Evolutionary conservation across 2,797 vertebrate species (phyloP).

Genomic region (Phrynocephalus forsythii): DNA sequence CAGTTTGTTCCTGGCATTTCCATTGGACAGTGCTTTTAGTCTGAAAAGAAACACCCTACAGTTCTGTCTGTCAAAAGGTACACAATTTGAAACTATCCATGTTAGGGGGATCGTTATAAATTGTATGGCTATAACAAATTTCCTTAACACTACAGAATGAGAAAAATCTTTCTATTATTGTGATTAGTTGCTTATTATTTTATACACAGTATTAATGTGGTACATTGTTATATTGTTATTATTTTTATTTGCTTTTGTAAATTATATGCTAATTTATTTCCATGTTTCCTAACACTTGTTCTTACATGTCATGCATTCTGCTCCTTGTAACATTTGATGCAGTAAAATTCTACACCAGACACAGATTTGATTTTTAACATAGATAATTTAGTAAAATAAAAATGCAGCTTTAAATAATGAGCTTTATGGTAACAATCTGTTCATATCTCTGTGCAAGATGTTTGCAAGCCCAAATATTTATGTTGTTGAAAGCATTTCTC

Average conservation of each 20-base stretch:
- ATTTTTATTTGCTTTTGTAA: slow-evolving; percentile 91
- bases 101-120: slow-evolving; percentile 89
- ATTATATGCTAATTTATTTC: slow-evolving; percentile 99
- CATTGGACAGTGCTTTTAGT: slow-evolving; percentile 69
- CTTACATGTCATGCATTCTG: slow-evolving; percentile 85
- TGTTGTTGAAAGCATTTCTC: slow-evolving; percentile 34
- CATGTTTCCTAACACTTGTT: slow-evolving; percentile 92
- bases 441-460: slow-evolving; percentile 60
- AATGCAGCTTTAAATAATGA: slow-evolving; percentile 86
- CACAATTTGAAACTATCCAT: slow-evolving; percentile 70
- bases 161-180: slow-evolving; percentile 89
- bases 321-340: slow-evolving; percentile 90
- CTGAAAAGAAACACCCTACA: slow-evolving; percentile 69
- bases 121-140: slow-evolving; percentile 92
- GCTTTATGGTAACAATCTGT: slow-evolving; percentile 70
- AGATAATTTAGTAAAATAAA: slow-evolving; percentile 91
- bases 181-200: slow-evolving; percentile 97
- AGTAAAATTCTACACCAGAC: slow-evolving; percentile 87
- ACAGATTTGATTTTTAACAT: slow-evolving; percentile 87
- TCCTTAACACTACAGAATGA: slow-evolving; percentile 88
- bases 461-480: slow-evolving; percentile 48
- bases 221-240: slow-evolving; percentile 94
- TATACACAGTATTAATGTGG: slow-evolving; percentile 99
- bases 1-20: slow-evolving; percentile 72
- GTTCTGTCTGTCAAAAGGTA: slow-evolving; percentile 65